Conservation (phyloP, 2,797 vertebrate species). For the Falco concolor region DNA sequence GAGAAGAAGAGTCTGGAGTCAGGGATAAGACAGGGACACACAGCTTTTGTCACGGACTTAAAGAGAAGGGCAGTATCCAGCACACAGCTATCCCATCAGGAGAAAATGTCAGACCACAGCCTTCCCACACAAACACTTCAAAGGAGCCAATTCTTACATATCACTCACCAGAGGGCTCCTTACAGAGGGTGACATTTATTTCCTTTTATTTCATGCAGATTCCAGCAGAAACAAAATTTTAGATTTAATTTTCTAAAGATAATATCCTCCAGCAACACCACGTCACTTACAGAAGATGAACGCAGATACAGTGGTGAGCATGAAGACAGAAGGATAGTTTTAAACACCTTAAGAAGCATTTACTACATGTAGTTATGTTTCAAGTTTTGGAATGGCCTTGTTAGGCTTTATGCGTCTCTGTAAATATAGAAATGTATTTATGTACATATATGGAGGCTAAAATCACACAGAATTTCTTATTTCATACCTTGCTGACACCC, state of each 20-base stretch:
- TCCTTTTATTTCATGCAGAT: conserved; percentile 59
- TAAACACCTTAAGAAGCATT: conserved; percentile 41
- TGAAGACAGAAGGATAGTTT: conserved; percentile 26
- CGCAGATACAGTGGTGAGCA: background rate
- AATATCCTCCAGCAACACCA: background rate
- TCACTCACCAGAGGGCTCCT: background rate
- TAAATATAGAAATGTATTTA: conserved; percentile 3
- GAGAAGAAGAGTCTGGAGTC: background rate
- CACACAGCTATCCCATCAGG: background rate
- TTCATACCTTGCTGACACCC: conserved; percentile 25
- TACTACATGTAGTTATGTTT: conserved; percentile 26
- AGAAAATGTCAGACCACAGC: background rate
- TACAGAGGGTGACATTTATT: background rate
- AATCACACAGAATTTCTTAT: conserved; percentile 52
- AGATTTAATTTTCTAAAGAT: background rate
- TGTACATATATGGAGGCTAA: conserved; percentile 16
- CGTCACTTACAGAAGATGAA: background rate
- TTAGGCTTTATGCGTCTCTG: conserved; percentile 24
- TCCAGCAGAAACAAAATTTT: conserved; percentile 72
- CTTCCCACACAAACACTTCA: background rate
- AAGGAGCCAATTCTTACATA: background rate
- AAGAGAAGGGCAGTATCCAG: background rate
- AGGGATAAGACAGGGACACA: background rate
- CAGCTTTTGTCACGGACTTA: background rate
- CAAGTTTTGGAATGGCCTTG: conserved; percentile 55